These are phyloP conservation scores for Euglossa dilemma DNA, from an alignment of 1,140 invertebrate genomes.

Conservation along the genomic window DNA sequence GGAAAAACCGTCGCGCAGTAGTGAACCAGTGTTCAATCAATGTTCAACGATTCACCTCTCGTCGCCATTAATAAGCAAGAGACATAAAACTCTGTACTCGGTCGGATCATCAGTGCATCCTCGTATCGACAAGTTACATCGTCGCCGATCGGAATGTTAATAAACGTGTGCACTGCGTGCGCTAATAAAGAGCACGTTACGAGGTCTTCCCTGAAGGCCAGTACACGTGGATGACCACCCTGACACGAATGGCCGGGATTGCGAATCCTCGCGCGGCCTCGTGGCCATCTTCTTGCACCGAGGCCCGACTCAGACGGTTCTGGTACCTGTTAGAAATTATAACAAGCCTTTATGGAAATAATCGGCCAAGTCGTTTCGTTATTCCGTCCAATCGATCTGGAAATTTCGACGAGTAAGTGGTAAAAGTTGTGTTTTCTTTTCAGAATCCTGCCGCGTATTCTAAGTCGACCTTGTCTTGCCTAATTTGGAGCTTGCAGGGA, in stretches of 20 bases:
- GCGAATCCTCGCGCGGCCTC: constrained; percentile 61
- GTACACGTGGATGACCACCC: constrained; percentile 59
- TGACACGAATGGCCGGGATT: constrained; percentile 62
- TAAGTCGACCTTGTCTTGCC: no score
- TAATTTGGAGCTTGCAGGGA: no score
- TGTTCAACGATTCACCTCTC: background rate
- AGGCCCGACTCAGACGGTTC: background rate
- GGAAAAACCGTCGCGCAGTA: no score
- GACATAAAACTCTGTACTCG: background rate
- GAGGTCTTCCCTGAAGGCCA: constrained; percentile 4
- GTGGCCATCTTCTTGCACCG: background rate
- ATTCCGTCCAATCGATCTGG: no score
- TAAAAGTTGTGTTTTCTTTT: no score
- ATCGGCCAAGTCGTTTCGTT: no score
- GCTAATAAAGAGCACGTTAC: constrained; percentile 37
- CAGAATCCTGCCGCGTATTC: no score
- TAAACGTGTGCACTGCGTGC: constrained; percentile 7
- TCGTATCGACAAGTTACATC: constrained; percentile 5
- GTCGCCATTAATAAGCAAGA: background rate
- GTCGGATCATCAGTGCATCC: background rate
- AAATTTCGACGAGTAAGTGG: no score
- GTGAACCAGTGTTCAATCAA: background rate
- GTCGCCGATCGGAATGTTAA: constrained; percentile 39
- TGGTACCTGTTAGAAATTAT: no score
- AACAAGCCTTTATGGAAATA: no score